phyloP scores from a whole-genome alignment of 2,113 vertebrate species.

The Sinosuthora webbiana region DNA sequence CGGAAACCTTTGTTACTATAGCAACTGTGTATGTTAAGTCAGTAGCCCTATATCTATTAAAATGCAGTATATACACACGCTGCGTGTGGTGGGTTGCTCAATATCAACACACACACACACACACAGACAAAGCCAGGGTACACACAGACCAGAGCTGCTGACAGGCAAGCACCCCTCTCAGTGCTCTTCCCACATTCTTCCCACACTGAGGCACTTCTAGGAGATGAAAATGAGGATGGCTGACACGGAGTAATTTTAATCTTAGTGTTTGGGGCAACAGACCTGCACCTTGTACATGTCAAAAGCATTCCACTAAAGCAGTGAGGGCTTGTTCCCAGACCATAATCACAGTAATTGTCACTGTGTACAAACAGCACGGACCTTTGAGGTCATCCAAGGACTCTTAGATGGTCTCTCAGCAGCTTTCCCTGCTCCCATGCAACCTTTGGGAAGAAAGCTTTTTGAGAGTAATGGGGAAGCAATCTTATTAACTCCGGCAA shows the following conservation, averaged over 20 bases:
- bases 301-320: background rate
- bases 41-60: conserved; percentile 63
- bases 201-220: background rate
- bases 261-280: background rate
- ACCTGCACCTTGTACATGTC: background rate
- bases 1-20: conserved; percentile 71
- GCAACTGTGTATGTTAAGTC: conserved; percentile 68
- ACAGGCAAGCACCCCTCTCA: background rate
- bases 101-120: background rate
- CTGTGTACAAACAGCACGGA: background rate
- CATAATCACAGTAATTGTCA: background rate
- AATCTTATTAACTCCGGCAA: background rate
- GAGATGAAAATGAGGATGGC: background rate
- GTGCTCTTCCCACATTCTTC: background rate
- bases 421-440: background rate
- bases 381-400: background rate
- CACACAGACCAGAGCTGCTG: background rate
- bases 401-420: background rate
- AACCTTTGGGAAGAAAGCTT: background rate
- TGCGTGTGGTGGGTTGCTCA: background rate
- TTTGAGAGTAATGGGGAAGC: background rate
- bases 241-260: background rate
- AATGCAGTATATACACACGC: conserved; percentile 52
- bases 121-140: background rate
- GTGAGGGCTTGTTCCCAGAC: background rate